Conservation (phyloP, 53 echinoderm and acorn worm genomes). For the Stichopus horrens region DNA sequence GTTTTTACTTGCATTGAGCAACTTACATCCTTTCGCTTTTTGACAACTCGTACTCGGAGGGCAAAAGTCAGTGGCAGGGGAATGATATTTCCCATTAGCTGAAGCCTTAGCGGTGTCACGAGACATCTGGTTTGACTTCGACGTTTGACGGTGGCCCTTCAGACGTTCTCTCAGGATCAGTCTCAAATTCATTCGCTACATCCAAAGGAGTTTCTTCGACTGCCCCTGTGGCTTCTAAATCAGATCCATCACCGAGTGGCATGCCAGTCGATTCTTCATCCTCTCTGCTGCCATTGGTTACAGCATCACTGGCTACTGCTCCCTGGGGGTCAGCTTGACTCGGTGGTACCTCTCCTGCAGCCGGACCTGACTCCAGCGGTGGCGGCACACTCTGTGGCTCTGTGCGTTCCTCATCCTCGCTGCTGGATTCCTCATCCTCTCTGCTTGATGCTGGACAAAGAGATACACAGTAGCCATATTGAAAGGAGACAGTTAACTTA, state of each 20-base stretch:
- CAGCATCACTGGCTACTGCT: neutral
- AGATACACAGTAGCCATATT: neutral
- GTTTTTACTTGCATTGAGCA: neutral
- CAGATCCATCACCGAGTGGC: neutral
- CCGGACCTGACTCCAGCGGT: neutral
- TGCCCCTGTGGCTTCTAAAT: neutral
- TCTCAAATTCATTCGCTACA: neutral
- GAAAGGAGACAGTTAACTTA: neutral
- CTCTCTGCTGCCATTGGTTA: neutral
- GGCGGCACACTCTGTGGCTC: neutral
- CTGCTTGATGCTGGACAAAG: slow-evolving; percentile 19
- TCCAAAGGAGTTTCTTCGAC: neutral
- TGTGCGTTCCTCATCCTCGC: slow-evolving; percentile 1
- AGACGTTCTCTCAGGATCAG: neutral
- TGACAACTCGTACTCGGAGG: neutral
- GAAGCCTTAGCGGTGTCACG: neutral
- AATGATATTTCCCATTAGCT: neutral
- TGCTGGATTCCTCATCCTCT: neutral
- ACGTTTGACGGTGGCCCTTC: neutral
- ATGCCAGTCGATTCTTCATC: neutral
- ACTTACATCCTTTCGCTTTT: neutral
- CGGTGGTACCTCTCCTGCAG: neutral
- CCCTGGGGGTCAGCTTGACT: neutral
- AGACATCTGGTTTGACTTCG: neutral
- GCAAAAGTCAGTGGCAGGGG: slow-evolving; percentile 12